Evolutionary conservation across 2,888 invertebrate genomes (phyloP), one percentile per base, ranked within the genome.

Genomic region (Villa cingulata): DNA sequence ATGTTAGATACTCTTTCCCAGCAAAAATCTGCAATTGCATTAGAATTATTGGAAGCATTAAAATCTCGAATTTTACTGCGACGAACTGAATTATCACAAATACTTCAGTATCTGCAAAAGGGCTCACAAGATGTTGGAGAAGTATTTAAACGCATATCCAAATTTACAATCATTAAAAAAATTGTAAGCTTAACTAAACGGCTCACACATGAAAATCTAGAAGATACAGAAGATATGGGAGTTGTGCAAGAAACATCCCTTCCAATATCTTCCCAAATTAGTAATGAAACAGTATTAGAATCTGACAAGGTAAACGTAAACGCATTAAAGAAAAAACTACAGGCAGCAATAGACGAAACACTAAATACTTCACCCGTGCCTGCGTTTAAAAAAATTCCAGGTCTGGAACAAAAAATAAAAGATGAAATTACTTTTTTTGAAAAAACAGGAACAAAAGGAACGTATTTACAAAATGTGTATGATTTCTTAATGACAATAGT

Each of bases 11-110:
- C 18, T 16, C 9, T 14, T 16, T 2, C 4, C 4, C 7, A 39
- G 7, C 6, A 19, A 20, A 14, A 40, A 14, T 14, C 40, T 2
- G 12, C 19, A 40, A 10, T 40, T 7, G 4, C 20, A 2, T 3
- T 9, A 15, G 40, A 40, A 40, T 9, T 40, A 40, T 18, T 12
- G 3, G 15, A 3, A 5, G 20, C 34, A 23, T 42, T 43, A n/a
- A 43, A 43, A 36, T 3, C 14, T 17, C 36, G 43, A 12, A 43
- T 36, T 17, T 12, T 5, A 2, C n/a, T 5, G 41, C 29, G 36
- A 37, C 44, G 48, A 37, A 44, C 45, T 19, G 38, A 43, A 37
- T 27, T 20, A 16, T 19, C n/a, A 46, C 49, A 57, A 39, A n/a
- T 48, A 6, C 16, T 29, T 16, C 38, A 19, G 20, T 43, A 15